Conservation (phyloP, 2,113 vertebrate species). For the Sminthopsis crassicaudata region DNA sequence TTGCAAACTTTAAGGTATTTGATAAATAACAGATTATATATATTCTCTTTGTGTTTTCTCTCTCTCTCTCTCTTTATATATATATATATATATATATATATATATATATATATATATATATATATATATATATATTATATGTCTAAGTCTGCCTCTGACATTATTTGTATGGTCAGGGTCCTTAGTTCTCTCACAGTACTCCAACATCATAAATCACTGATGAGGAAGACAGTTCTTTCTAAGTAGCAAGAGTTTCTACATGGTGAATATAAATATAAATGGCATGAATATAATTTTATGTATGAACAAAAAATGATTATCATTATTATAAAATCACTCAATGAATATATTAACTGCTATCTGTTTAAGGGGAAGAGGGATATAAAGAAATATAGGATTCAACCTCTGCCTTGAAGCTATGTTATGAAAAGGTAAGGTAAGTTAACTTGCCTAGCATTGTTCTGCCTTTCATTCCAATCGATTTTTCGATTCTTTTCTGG, state of each 20-base stretch:
- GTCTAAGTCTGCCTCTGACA: background rate
- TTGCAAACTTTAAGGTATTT: background rate
- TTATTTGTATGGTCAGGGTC: background rate
- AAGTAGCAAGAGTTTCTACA: background rate
- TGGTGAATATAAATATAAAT: background rate
- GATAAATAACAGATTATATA: background rate
- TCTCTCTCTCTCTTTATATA: too few relatives aligned
- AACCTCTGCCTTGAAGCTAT: background rate
- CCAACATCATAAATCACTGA: background rate
- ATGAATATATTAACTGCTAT: background rate
- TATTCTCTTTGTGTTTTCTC: background rate
- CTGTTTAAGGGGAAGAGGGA: background rate
- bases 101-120: background rate
- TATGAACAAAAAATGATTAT: background rate
- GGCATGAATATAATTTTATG: background rate
- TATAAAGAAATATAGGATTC: background rate
- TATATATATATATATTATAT: background rate
- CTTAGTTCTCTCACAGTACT: background rate
- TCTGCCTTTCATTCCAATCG: background rate
- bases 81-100: background rate
- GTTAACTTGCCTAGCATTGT: background rate
- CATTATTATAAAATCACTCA: background rate
- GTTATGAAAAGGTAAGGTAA: background rate
- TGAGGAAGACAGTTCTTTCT: background rate
- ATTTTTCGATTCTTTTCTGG: constrained; percentile 9